A percentile compares a stretch with the other conserved stretches of the same genome.
Evolutionary conservation across 1,140 invertebrate genomes (phyloP).

Genomic region (Frieseomelitta varia): DNA sequence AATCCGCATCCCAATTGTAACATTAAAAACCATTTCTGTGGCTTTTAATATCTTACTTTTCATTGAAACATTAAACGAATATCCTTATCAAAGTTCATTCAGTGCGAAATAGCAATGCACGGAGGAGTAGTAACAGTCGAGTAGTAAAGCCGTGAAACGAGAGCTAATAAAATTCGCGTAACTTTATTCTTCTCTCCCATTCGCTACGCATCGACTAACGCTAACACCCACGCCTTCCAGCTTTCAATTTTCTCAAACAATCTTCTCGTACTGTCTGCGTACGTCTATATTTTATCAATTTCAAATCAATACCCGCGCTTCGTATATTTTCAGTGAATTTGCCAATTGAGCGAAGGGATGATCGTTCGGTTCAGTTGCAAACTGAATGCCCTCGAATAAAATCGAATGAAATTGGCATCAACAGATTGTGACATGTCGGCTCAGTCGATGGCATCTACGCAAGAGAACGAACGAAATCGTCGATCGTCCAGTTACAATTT

Average conservation of each 20-base stretch:
- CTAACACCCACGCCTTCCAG: background rate
- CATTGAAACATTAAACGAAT: too few species aligned
- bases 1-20: background rate
- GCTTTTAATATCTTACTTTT: too few species aligned
- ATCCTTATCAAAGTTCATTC: too few species aligned
- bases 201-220: background rate
- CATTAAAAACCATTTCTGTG: background rate
- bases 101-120: background rate
- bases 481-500: slow-evolving; percentile 57
- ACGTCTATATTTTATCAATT: too few species aligned
- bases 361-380: background rate
- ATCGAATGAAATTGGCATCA: background rate
- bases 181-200: background rate
- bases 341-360: background rate
- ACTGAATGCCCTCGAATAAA: background rate
- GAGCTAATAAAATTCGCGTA: background rate
- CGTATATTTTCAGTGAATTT: too few species aligned
- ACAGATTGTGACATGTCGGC: background rate
- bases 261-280: too few species aligned
- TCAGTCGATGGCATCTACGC: background rate
- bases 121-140: background rate
- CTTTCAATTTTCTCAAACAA: background rate
- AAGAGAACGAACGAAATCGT: slow-evolving; percentile 23
- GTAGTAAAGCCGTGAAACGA: background rate
- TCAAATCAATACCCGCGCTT: too few species aligned